Evolutionary conservation across 2,797 vertebrate species (phyloP).

Genomic region (Hirundo rustica): DNA sequence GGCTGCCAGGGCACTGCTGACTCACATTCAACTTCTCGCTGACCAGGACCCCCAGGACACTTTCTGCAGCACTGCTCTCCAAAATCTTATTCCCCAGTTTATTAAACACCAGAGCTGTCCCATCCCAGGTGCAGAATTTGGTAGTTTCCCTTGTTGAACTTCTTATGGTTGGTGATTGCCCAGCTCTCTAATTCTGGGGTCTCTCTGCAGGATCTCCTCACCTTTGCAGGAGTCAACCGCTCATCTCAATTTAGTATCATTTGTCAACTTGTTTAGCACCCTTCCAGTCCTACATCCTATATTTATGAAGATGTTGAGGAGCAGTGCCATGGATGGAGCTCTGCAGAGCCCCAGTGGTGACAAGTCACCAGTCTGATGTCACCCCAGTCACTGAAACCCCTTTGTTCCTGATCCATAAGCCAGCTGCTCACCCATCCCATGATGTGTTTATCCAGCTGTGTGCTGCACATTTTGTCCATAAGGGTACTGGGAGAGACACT

Average conservation of each 20-base stretch:
- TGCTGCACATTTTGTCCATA: neutral
- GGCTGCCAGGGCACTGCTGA: neutral
- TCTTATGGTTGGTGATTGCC: neutral
- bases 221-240: neutral
- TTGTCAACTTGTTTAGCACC: neutral
- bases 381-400: neutral
- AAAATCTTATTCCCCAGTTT: neutral
- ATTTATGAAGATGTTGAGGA: no score
- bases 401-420: rapidly evolving
- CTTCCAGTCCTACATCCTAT: rapidly evolving
- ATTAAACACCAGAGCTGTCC: neutral
- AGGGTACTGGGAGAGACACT: rapidly evolving
- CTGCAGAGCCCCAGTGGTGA: rapidly evolving
- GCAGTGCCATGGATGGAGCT: no score
- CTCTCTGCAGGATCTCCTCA: neutral
- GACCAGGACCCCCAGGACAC: neutral
- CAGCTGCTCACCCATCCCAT: neutral
- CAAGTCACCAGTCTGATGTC: neutral
- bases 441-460: neutral
- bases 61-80: neutral
- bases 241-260: neutral
- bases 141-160: neutral
- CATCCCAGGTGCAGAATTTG: neutral
- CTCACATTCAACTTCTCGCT: rapidly evolving
- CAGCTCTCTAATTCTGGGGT: no score